phyloP scores from a whole-genome alignment of 2,113 vertebrate species.

The Peromyscus californicus region DNA sequence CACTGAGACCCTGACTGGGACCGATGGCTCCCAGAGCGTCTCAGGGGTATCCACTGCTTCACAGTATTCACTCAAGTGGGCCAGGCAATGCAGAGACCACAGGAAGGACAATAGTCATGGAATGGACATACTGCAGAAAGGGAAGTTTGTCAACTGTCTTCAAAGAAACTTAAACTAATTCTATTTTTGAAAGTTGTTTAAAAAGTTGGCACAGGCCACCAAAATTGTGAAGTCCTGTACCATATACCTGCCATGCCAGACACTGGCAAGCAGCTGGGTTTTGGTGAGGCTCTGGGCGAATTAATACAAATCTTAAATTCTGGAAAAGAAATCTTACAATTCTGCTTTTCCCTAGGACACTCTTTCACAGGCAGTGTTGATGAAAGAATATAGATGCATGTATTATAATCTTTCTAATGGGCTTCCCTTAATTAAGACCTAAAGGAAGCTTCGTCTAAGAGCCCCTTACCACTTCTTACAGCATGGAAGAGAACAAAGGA shows the following conservation, averaged over 20 bases:
- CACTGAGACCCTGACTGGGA: not conserved
- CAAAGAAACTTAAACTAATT: not conserved
- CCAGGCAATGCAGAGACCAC: not conserved
- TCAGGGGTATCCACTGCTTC: not conserved
- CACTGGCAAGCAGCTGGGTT: not conserved
- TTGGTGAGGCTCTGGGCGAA: not conserved
- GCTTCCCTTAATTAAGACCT: slow-evolving; percentile 32
- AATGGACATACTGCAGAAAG: slow-evolving; percentile 20
- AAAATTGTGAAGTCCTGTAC: not conserved
- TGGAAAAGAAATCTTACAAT: slow-evolving; percentile 18
- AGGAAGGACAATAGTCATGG: not conserved
- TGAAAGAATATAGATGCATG: not conserved
- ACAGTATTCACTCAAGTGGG: not conserved
- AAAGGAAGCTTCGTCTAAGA: not conserved
- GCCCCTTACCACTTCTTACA: not conserved
- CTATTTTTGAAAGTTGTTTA: not conserved
- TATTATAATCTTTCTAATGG: not conserved
- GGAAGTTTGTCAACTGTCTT: not conserved
- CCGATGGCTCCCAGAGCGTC: not conserved
- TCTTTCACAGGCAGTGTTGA: not conserved
- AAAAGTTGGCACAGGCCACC: not conserved
- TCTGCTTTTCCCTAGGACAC: slow-evolving; percentile 11
- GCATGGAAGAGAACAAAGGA: slow-evolving; percentile 3
- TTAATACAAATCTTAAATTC: slow-evolving; percentile 21
- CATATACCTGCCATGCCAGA: not conserved